Base-by-base conservation (phyloP, 2,888 invertebrate species). In the Gandaritis pyraliata region DNA sequence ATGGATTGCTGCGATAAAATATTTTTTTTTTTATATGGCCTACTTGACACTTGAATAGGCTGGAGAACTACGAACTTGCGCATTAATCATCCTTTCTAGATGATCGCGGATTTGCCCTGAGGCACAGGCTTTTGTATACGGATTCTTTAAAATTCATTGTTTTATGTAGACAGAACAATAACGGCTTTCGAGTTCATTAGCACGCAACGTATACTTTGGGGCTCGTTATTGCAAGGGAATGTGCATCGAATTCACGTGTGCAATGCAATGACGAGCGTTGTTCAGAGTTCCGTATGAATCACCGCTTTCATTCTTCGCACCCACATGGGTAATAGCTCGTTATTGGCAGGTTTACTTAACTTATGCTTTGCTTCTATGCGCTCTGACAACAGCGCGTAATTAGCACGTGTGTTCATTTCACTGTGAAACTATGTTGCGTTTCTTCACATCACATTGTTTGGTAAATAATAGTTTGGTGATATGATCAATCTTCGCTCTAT, bases 301-400 rank as follows among this genome's bases (percentile, higher is more conserved):
- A 87, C 75, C 76, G 86, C 84, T 87, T 88, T 88, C 85, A 79
- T 83, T 83, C 79, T 85, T 85, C 76, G 78, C 82, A 81, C 81
- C 76, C 78, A 81, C 72, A 72, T 85, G 59, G 52, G 56, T 64
- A 78, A 82, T 80, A 76, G 75, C 68, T 68, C 66, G 73, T 72
- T 80, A 77, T 75, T 78, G 73, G 72, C 74, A 71, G 71, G 73
- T 74, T 72, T 75, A 73, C 72, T 73, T 57, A 66, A 70, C 70
- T 59, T 64, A 70, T 66, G 70, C 49, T 69, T 68, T 68, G 66
- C 64, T 68, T 43, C 67, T 67, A 64, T 66, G 68, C 65, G 69
- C 65, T 68, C 66, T 46, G 64, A 61, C 68, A 74, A 66, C 69
- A 70, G 68, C 73, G 75, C 74, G 74, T 75, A 73, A 60, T 72